phyloP scores from a whole-genome alignment of 2,797 vertebrate genomes.

The Cryptoprocta ferox region DNA sequence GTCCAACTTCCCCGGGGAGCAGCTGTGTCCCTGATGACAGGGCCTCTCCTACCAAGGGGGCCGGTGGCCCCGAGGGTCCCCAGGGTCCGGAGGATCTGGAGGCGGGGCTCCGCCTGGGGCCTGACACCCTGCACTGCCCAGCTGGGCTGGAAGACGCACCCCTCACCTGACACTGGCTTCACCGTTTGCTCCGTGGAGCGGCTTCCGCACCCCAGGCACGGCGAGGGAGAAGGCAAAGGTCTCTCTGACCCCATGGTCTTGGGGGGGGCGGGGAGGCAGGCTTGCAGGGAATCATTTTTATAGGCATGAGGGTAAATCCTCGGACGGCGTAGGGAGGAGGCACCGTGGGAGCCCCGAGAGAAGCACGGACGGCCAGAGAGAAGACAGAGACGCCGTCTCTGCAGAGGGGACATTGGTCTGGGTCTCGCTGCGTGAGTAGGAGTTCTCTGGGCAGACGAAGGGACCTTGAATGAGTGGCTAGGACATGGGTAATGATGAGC shows the following conservation, averaged over 20 bases:
- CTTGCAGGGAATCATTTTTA: not conserved
- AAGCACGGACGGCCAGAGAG: not conserved
- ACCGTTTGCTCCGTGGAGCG: not conserved
- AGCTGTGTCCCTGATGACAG: fast-evolving
- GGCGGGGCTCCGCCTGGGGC: not conserved
- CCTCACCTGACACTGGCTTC: not conserved
- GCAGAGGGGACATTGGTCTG: not conserved
- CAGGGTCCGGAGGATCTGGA: no score
- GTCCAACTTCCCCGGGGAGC: not conserved
- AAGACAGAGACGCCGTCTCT: not conserved
- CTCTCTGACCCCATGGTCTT: not conserved
- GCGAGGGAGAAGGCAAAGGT: not conserved
- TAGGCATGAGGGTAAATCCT: not conserved
- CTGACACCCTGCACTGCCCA: not conserved
- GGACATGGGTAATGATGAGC: not conserved
- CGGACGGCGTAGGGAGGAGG: not conserved
- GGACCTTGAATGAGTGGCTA: not conserved
- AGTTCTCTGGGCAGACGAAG: not conserved
- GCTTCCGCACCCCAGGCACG: fast-evolving
- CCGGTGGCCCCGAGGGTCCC: not conserved
- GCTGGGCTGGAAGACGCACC: no score
- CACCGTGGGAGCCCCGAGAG: fast-evolving
- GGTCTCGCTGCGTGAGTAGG: not conserved
- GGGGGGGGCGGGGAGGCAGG: fast-evolving
- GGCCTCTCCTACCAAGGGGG: not conserved